Base-by-base conservation (phyloP, 1,140 invertebrate genomes). In the Drosophila dunni region DNA sequence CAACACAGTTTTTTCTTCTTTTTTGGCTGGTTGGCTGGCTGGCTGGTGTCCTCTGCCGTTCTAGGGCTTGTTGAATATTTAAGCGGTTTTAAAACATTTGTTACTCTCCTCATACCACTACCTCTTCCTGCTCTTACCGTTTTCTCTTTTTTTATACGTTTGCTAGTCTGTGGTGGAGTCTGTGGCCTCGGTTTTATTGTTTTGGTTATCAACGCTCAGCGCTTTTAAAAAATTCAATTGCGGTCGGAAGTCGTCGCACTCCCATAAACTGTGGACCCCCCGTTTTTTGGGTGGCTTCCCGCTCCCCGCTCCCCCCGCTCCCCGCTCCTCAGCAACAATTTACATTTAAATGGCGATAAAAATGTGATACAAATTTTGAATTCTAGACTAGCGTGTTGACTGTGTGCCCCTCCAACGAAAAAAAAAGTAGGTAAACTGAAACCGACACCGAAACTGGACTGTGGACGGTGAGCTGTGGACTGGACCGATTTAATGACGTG, bases 171-270 rank as follows among this genome's bases (percentile, higher is more conserved):
- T 36, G 44, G 46, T 34, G 34, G 54, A 68, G 84, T 79, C 38
- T 76, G 80, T 53, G 80, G 56, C 45, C 60, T 60, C 67, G 61
- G 63, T 90, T 88, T 88, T 88, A 88, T 88, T 90, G 84, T 88
- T 88, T 90, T 88, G 78, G 84, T 88, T 88, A 88, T 88, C 84
- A 88, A 88, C 88, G 84, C 85, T 88, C 84, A 90, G 78, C 85
- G 85, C 84, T 90, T 89, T 88, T 88, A 88, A 88, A 88, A 88
- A 88, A 88, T 88, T 88, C 84, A 88, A 88, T 88, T 88, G 84
- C 74, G 84, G 84, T 88, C 84, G 84, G 84, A 88, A 88, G 85
- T 84, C 84, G 85, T 88, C 84, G 85, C 85, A 90, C 81, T 84
- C 74, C 53, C 84, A 88, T 89, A 88, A 89, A 88, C 85, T 90